Evolutionary conservation across 2,797 vertebrate species (phyloP).

Genomic region (Chanos chanos): DNA sequence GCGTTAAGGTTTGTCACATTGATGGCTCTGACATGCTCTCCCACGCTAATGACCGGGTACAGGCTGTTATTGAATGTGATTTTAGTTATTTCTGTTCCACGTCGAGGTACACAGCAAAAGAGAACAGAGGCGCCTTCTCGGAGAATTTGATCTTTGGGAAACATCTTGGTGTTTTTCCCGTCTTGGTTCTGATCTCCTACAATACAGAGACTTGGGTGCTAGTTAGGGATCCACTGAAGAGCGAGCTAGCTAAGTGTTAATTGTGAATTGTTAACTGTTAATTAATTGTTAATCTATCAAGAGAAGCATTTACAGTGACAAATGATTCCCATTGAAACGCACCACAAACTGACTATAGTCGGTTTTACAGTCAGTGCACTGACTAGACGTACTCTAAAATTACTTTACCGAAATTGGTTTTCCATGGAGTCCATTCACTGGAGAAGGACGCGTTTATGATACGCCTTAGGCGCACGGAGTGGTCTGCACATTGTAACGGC

Average conservation of each 20-base stretch:
- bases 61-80: not conserved
- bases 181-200: conserved; percentile 16
- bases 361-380: not conserved
- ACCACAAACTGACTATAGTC: too few relatives aligned
- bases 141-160: conserved; percentile 36
- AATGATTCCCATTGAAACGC: too few relatives aligned
- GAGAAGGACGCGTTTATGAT: conserved; percentile 31
- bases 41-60: conserved; percentile 33
- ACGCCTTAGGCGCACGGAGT: conserved; percentile 59
- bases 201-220: too few relatives aligned
- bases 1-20: conserved; percentile 35
- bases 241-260: too few relatives aligned
- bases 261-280: too few relatives aligned
- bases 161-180: conserved; percentile 21
- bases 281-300: too few relatives aligned
- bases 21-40: conserved; percentile 51
- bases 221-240: too few relatives aligned
- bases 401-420: conserved; percentile 50
- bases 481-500: conserved; percentile 62
- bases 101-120: conserved; percentile 59
- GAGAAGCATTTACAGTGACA: too few relatives aligned
- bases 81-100: conserved; percentile 27
- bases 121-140: conserved; percentile 39
- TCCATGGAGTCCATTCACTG: conserved; percentile 61
- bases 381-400: not conserved